Percentiles rank a stretch among this genome's conserved stretches.
These are phyloP conservation scores for Nasua narica DNA, from an alignment of 2,797 vertebrate genomes.

Conservation along the genomic window DNA sequence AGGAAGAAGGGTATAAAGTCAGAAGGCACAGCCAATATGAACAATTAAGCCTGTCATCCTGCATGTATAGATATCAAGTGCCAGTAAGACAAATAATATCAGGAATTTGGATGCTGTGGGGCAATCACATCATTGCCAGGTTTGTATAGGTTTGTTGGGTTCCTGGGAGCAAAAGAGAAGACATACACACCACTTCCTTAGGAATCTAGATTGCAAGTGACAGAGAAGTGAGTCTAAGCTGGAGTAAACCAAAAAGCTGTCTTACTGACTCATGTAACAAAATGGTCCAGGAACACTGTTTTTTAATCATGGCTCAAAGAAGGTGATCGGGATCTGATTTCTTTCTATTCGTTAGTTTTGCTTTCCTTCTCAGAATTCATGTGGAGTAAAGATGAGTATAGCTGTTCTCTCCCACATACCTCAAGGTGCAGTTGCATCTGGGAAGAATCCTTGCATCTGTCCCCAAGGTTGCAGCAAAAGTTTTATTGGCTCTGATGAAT, in stretches of 20 bases:
- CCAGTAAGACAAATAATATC: neutral
- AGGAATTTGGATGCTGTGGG: neutral
- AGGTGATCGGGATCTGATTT: neutral
- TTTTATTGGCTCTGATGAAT: neutral
- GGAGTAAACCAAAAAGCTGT: neutral
- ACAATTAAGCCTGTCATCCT: neutral
- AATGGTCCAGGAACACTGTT: neutral
- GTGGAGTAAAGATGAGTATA: neutral
- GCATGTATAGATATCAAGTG: neutral
- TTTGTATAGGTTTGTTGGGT: neutral
- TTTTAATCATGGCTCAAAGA: neutral
- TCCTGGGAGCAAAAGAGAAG: neutral
- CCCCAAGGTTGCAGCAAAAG: neutral
- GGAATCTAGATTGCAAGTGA: neutral
- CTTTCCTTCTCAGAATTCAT: neutral
- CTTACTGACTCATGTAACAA: neutral
- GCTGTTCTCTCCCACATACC: neutral
- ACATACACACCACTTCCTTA: neutral
- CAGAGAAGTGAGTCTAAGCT: neutral
- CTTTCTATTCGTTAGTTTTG: neutral
- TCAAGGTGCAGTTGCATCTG: neutral
- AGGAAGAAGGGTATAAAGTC: neutral
- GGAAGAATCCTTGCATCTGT: neutral
- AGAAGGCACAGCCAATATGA: neutral
- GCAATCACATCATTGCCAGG: neutral